Base-by-base conservation (phyloP, 2,888 invertebrate genomes). In the Lasioglossum oenotherae region DNA sequence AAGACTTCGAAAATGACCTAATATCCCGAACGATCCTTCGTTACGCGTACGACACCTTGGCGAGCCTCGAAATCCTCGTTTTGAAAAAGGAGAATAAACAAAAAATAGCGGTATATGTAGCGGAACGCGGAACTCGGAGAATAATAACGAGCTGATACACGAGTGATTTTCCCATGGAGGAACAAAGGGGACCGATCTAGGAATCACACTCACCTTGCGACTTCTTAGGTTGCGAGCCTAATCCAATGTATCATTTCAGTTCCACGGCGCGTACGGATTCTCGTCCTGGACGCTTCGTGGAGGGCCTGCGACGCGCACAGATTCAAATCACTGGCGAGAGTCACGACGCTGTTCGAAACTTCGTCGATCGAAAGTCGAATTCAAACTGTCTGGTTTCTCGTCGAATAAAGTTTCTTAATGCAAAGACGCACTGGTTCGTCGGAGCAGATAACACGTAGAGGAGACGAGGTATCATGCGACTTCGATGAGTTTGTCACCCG, bases 191-290 rank as follows among this genome's bases (percentile, higher is more conserved):
- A 27, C 31, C 57, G 46, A 71, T 31, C 41, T 46, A 67, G 71
- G 79, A 83, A 57, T 73, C 75, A 46, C 75, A 72, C 90, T 90
- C 84, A 91, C 91, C 90, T 91, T 91, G 88, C 89, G 71, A 53
- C 87, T 90, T 87, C 81, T 90, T 87, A 89, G 69, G 84, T n/a
- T n/a, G n/a, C 84, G 60, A 81, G 84, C 78, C 87, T 80, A 82
- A 88, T 90, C 89, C 90, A 88, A 87, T 81, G 86, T 90, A 53
- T 89, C 86, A 89, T 91, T 80, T 88, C 90, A 87, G 79, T 81
- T 77, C 86, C 80, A 86, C 84, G 80, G 82, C n/a, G 41, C 73
- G n/a, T 84, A 81, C 82, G 78, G 82, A 77, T 82, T 27, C n/a
- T 57, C 74, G 74, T 78, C 82, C 79, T 72, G 53, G 73, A 67